These are phyloP conservation scores for Aplysina aerophoba DNA, from an alignment of 37 sponge, comb jelly and placozoan species.

Conservation along the genomic window DNA sequence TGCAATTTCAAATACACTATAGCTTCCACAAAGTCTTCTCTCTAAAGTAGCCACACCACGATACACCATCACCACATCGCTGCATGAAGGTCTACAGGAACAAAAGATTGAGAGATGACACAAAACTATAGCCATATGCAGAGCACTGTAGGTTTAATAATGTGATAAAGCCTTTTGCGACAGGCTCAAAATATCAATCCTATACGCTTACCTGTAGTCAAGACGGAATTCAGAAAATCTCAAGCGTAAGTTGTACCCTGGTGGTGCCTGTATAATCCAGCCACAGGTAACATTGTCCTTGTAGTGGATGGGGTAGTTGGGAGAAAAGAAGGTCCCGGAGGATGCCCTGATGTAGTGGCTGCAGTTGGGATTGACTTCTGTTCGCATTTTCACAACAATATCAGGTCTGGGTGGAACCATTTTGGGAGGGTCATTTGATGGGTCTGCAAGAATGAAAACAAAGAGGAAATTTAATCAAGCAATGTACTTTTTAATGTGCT, in stretches of 20 bases:
- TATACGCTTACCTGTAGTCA: neutral
- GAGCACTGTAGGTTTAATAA: neutral
- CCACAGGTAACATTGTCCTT: slow-evolving; percentile 13
- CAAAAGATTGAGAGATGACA: too few relatives aligned
- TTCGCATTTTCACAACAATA: too few relatives aligned
- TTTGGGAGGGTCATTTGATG: too few relatives aligned
- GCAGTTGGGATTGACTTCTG: neutral
- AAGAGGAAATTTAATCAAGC: too few relatives aligned
- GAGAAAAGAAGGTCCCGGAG: neutral
- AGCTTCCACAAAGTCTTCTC: neutral
- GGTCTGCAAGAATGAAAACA: too few relatives aligned
- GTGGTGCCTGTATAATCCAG: slow-evolving; percentile 21
- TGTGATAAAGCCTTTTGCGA: too few relatives aligned
- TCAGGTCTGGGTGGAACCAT: too few relatives aligned
- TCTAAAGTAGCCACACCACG: neutral
- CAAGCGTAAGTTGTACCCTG: neutral
- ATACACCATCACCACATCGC: neutral
- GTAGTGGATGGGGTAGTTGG: slow-evolving; percentile 18
- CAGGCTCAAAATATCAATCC: too few relatives aligned
- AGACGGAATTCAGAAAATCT: neutral
- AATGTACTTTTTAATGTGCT: too few relatives aligned
- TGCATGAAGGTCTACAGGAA: neutral
- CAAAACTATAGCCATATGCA: neutral
- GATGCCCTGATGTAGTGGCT: neutral
- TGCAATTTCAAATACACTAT: neutral